A percentile compares a stretch with the other conserved stretches of the same genome.
Conservation (phyloP, 2,797 vertebrate species). For the Gymnoscopelus braueri region DNA sequence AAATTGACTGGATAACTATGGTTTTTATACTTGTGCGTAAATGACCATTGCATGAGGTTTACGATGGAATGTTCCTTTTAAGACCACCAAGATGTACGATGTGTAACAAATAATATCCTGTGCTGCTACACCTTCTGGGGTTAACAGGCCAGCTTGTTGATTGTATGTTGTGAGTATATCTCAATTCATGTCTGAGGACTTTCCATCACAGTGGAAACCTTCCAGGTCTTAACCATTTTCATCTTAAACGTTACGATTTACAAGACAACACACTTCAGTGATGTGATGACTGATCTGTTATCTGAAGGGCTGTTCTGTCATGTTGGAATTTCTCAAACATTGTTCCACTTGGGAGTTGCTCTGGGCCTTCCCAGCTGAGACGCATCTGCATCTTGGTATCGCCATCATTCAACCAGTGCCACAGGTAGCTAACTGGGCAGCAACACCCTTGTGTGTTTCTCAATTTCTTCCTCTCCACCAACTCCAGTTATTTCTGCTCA, state of each 20-base stretch:
- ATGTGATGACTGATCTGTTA: conserved; percentile 9
- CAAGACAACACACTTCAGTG: conserved; percentile 11
- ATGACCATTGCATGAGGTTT: conserved; percentile 47
- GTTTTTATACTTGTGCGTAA: conserved; percentile 66
- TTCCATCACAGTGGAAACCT: conserved; percentile 21
- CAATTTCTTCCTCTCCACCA: not conserved
- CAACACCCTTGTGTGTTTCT: not conserved
- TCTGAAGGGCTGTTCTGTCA: conserved; percentile 31
- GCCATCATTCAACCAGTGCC: conserved; percentile 26
- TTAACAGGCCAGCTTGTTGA: conserved; percentile 38
- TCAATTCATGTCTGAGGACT: conserved; percentile 39
- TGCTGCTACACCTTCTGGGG: not conserved
- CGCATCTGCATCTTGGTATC: conserved; percentile 27
- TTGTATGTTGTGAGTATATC: conserved; percentile 19
- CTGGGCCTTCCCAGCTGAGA: conserved; percentile 15
- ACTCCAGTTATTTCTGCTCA: conserved; percentile 64
- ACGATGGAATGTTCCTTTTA: conserved; percentile 74
- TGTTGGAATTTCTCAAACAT: conserved; percentile 27
- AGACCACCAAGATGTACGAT: conserved; percentile 5
- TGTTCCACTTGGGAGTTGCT: conserved; percentile 35
- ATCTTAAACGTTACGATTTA: not conserved
- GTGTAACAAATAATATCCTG: conserved; percentile 3
- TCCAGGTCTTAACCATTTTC: conserved; percentile 49
- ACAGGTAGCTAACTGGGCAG: not conserved
- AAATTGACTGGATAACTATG: conserved; percentile 29